Conservation (phyloP, 2,113 vertebrate species). For the Psilopogon haemacephalus region DNA sequence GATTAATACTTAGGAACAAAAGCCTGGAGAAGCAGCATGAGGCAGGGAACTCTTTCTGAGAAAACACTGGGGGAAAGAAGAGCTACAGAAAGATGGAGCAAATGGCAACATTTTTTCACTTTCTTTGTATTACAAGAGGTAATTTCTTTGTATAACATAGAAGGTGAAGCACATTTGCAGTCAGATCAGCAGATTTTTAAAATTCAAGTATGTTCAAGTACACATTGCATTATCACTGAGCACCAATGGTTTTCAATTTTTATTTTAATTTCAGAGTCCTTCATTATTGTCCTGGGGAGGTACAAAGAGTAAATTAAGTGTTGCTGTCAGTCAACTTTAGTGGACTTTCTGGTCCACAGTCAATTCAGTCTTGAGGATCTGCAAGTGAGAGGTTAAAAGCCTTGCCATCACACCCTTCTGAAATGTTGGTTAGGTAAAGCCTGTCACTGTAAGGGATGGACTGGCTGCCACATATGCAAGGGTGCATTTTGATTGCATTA, state of each 20-base stretch:
- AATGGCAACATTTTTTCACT: neutral
- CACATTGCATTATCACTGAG: neutral
- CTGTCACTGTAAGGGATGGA: neutral
- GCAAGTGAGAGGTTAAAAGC: neutral
- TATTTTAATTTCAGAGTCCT: neutral
- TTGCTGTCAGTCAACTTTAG: neutral
- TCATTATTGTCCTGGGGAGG: neutral
- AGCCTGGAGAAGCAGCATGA: fast-evolving
- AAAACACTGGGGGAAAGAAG: neutral
- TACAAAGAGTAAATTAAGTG: neutral
- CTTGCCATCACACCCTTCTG: neutral
- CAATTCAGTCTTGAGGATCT: neutral
- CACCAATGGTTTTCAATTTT: neutral
- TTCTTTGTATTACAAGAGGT: neutral
- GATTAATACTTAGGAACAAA: neutral
- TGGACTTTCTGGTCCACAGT: neutral
- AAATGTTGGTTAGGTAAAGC: neutral
- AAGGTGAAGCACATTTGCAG: neutral
- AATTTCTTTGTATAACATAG: neutral
- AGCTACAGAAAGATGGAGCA: neutral
- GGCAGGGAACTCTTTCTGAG: neutral
- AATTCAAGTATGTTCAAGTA: neutral
- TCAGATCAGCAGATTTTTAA: neutral
- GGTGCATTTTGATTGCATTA: neutral
- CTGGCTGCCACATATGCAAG: neutral